Evolutionary conservation across 2,888 invertebrate species (phyloP), one percentile per base, ranked within the genome.

Genomic region (Amiota communis): DNA sequence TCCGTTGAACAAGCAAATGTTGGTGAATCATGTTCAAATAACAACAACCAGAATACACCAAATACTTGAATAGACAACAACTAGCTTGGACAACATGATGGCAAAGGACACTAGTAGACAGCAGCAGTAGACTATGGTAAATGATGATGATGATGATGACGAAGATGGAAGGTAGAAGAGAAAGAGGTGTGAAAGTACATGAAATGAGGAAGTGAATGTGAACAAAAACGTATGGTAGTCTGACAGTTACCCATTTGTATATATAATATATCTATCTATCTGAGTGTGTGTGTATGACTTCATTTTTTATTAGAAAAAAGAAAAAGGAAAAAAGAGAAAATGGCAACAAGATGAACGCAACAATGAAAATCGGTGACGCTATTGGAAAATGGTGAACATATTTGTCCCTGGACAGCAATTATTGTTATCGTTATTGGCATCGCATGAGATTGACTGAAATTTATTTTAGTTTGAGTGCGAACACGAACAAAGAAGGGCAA

Each of bases 341-440:
- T n/a, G n/a, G 53, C 53, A 53, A 36, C 36, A 36, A 36, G 36
- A 36, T 36, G 36, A 63, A 4, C 4, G 36, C 61, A 59, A 59
- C 59, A 13, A 59, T 11, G 10, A 13, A 61, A 20, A 20, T 63
- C 13, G 46, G 12, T 80, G 85, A 84, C 83, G 86, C 86, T 83
- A 84, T 83, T 86, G 83, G 81, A 83, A 86, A 83, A 84, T 86
- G 85, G 86, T 79, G 80, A 83, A 83, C 83, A 83, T 83, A 86
- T 83, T 86, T 86, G 85, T 83, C 83, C 83, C 83, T 86, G 86
- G 83, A 81, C 86, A 77, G 86, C 83, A 83, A 83, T 83, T 83
- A 83, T 83, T 83, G 83, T 86, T 83, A 83, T 83, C 83, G 83
- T 86, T 83, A 86, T 86, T 83, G 83, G 83, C 83, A 86, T 83